Percentiles rank a stretch among this genome's conserved stretches.
Conservation (phyloP, 2,888 invertebrate species). For the Parelbella ahira region DNA sequence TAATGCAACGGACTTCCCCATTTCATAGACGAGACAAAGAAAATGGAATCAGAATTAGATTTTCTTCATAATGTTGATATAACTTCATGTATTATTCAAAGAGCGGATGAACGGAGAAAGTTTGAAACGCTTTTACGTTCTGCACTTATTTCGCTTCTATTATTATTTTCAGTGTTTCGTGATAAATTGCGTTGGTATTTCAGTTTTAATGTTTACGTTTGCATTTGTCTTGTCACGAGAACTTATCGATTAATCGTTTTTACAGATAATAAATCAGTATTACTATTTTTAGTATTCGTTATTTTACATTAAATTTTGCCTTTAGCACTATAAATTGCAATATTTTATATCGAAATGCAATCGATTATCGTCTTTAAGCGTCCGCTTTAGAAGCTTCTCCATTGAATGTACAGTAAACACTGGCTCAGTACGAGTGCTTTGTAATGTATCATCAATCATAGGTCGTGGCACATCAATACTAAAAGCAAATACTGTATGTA, state of each 20-base stretch:
- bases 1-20: conserved; percentile 13
- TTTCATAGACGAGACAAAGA: conserved; percentile 16
- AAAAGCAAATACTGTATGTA: conserved; percentile 56
- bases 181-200: conserved; percentile 2
- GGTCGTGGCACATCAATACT: conserved; percentile 57
- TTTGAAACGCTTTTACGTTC: conserved; percentile 11
- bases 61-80: conserved; percentile 17
- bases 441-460: conserved; percentile 55
- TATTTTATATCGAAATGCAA: conserved; percentile 13
- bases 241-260: conserved; percentile 9
- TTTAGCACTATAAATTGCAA: neutral
- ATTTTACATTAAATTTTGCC: conserved; percentile 15
- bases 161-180: conserved; percentile 7
- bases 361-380: conserved; percentile 27
- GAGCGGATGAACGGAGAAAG: conserved; percentile 15
- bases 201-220: conserved; percentile 4
- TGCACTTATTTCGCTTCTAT: conserved; percentile 17
- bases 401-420: conserved; percentile 27
- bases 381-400: conserved; percentile 21
- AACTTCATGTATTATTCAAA: conserved; percentile 21
- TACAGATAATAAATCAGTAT: conserved; percentile 17
- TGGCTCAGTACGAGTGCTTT: conserved; percentile 26
- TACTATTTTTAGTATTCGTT: conserved; percentile 20
- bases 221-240: neutral
- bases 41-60: conserved; percentile 19